Evolutionary conservation across 2,113 vertebrate species (phyloP).

Genomic region (Lonchura striata): DNA sequence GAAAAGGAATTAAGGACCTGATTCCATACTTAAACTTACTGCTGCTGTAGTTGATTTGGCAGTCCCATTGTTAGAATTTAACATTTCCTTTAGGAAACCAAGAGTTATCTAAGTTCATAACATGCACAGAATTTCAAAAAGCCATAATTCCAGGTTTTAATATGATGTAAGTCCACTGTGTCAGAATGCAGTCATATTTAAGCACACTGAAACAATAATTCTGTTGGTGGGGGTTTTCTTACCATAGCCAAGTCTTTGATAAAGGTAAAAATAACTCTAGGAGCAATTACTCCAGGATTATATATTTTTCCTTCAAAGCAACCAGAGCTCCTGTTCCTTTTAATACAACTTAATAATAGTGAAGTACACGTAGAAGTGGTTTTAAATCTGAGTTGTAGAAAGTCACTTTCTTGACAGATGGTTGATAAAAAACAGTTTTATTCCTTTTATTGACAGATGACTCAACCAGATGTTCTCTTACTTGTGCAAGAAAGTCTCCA

Average conservation of each 20-base stretch:
- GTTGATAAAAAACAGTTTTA: background rate
- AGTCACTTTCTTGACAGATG: background rate
- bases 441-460: constrained; percentile 81
- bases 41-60: background rate
- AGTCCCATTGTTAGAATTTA: background rate
- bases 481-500: constrained; percentile 88
- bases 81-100: background rate
- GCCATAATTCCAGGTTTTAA: background rate
- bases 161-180: background rate
- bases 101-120: background rate
- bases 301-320: background rate
- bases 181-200: background rate
- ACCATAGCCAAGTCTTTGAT: background rate
- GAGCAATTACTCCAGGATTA: background rate
- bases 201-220: background rate
- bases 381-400: background rate
- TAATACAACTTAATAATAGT: background rate
- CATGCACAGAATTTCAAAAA: background rate
- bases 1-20: background rate
- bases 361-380: fast-evolving
- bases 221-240: background rate
- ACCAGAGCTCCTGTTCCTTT: background rate
- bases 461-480: constrained; percentile 92
- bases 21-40: background rate
- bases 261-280: background rate